Base-by-base conservation (phyloP, 2,888 invertebrate genomes). In the Ecdyonurus torrentis region DNA sequence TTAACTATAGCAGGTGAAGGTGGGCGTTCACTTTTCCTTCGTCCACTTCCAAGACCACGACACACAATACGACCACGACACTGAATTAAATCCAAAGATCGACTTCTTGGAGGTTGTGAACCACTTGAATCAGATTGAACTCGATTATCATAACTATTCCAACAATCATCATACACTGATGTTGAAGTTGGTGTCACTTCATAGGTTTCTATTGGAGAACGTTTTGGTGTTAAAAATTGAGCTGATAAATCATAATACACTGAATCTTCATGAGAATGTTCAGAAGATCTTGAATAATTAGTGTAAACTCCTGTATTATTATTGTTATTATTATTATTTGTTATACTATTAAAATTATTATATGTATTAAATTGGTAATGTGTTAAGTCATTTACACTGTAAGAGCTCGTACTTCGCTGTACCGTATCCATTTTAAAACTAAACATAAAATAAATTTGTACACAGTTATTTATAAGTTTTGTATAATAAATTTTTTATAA, bases 1-100 rank as follows among this genome's bases (percentile, higher is more conserved):
- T 81, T 80, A 65, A 83, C 69, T 3, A 85, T 77, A 1, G 77
- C 78, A 23, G 82, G 81, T 66, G 74, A 84, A 67, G 78, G 81
- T 68, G 72, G 81, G 76, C 59, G 25, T 15, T 63, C 63, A 37
- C 59, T 59, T 19, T 58, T 25, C 20, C 59, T 50, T 0, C 63
- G 52, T 3, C 63, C 24, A 1, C 52, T 23, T 50, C 62, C 62
- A 23, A 52, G 23, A 23, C 61, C 61, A 2, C 61, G 61, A 59
- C 63, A 23, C 59, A 37, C 50, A 1, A 25, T 19, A n/a, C 59
- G 52, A 15, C 63, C 63, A 19, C 58, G 59, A 37, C 37, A 37
- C 37, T 37, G 37, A 22, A 55, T 55, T 7, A 55, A n/a, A n/a
- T 55, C 55, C 19, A 55, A n/a, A 7, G 55, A 55, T 24, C 24